phyloP scores from a whole-genome alignment of 1,140 invertebrate species.

The Ceratitis capitata region DNA sequence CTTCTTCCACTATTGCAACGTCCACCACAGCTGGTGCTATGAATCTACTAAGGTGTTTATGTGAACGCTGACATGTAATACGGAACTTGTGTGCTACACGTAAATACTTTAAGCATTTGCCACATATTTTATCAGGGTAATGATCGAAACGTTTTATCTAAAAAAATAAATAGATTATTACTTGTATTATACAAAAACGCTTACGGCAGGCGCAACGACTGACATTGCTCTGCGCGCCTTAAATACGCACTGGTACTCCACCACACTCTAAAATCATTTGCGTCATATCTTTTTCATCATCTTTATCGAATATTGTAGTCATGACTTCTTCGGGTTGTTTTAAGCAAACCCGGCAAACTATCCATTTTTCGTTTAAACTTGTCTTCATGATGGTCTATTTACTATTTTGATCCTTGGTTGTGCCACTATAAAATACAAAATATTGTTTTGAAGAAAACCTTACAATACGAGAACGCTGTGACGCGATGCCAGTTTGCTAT shows the following conservation, averaged over 20 bases:
- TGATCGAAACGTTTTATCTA: constrained; percentile 62
- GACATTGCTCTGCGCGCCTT: not conserved
- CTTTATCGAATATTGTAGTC: constrained; percentile 59
- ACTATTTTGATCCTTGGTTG: constrained; percentile 1
- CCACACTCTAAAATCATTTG: constrained; percentile 62
- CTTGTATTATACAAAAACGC: not conserved
- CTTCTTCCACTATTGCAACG: constrained; percentile 20
- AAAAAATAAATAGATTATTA: not conserved
- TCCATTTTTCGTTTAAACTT: constrained; percentile 55
- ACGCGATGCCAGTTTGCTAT: constrained; percentile 14
- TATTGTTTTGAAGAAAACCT: constrained; percentile 30
- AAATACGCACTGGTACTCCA: constrained; percentile 57
- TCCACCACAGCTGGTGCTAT: constrained; percentile 60
- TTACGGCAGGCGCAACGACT: not conserved
- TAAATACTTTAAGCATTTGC: constrained; percentile 54
- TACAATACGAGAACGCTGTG: constrained; percentile 36
- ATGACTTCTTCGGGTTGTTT: constrained; percentile 60
- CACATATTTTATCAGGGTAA: constrained; percentile 61
- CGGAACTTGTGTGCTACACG: constrained; percentile 57
- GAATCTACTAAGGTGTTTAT: constrained; percentile 59
- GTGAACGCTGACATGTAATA: constrained; percentile 55
- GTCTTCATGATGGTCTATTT: constrained; percentile 40
- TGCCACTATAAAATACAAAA: not conserved
- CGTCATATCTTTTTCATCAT: constrained; percentile 59
- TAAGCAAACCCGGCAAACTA: constrained; percentile 59